These are phyloP conservation scores for Pseudorhombus dupliciocellatus DNA, from an alignment of 2,113 vertebrate genomes.

Conservation along the genomic window DNA sequence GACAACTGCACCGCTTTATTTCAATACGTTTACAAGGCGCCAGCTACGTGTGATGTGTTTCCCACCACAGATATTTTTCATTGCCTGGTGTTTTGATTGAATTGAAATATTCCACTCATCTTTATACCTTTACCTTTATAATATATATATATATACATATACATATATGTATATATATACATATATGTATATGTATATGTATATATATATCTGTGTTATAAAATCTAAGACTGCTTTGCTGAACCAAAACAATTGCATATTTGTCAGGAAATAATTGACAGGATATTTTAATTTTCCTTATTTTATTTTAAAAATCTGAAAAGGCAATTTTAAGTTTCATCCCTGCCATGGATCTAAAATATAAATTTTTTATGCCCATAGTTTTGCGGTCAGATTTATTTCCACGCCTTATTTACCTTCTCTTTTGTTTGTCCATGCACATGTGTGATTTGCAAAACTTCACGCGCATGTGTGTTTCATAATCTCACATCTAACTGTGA, in stretches of 20 bases:
- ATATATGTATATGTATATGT: neutral
- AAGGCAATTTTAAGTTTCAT: constrained; percentile 25
- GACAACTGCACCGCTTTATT: constrained; percentile 13
- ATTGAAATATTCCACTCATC: neutral
- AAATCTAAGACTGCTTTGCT: neutral
- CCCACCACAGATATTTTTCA: neutral
- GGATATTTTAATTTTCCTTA: constrained; percentile 20
- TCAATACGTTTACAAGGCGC: constrained; percentile 25
- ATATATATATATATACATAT: neutral
- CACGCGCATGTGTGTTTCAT: constrained; percentile 36
- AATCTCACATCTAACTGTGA: constrained; percentile 63
- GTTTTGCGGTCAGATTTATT: constrained; percentile 18
- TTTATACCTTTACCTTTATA: too few species aligned
- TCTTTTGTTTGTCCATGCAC: constrained; percentile 22
- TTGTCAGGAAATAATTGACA: neutral
- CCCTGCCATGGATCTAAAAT: constrained; percentile 7
- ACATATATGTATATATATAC: neutral
- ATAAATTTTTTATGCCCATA: neutral
- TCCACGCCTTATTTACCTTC: constrained; percentile 25
- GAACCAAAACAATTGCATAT: neutral
- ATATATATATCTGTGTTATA: neutral
- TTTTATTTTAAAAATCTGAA: neutral
- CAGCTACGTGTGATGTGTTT: neutral
- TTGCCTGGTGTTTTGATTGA: constrained; percentile 16
- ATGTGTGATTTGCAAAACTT: constrained; percentile 16